Percentiles rank a stretch among this genome's conserved stretches.
Conservation (phyloP, 2,888 invertebrate genomes). For the Myathropa florea region DNA sequence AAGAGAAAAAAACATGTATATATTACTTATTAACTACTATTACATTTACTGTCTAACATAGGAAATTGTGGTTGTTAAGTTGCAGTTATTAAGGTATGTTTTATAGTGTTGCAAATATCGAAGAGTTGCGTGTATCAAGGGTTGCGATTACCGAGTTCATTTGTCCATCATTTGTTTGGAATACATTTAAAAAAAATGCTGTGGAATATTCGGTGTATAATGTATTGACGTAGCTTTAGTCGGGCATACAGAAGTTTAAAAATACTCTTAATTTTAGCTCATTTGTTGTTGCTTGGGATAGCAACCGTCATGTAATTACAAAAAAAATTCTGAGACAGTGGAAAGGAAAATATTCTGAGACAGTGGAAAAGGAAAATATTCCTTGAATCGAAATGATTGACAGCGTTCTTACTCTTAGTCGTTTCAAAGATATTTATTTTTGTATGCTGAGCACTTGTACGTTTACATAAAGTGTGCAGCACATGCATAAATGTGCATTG, state of each 20-base stretch:
- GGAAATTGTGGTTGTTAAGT: too few relatives aligned
- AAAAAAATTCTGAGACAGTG: conserved; percentile 17
- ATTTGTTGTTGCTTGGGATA: conserved; percentile 54
- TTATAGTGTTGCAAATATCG: too few relatives aligned
- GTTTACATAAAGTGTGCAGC: conserved; percentile 24
- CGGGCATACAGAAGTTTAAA: conserved; percentile 59
- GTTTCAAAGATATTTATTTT: conserved; percentile 52
- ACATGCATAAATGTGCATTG: conserved; percentile 18
- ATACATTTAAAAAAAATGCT: background rate
- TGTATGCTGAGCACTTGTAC: conserved; percentile 24
- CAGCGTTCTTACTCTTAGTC: conserved; percentile 53
- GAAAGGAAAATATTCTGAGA: conserved; percentile 24
- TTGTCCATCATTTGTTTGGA: too few relatives aligned
- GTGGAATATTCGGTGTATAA: background rate
- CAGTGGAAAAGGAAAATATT: conserved; percentile 39
- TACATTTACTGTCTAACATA: too few relatives aligned
- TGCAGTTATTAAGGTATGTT: too few relatives aligned
- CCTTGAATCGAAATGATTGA: conserved; percentile 60
- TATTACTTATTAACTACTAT: too few relatives aligned
- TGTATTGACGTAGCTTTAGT: conserved; percentile 37
- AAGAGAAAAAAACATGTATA: too few relatives aligned
- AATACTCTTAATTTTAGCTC: conserved; percentile 65
- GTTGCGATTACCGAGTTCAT: too few relatives aligned
- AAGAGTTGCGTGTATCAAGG: too few relatives aligned
- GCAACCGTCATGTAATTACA: conserved; percentile 51